Percentiles rank a stretch among this genome's conserved stretches.
phyloP scores from a whole-genome alignment of 2,113 vertebrate species.

The Centropus unirufus region DNA sequence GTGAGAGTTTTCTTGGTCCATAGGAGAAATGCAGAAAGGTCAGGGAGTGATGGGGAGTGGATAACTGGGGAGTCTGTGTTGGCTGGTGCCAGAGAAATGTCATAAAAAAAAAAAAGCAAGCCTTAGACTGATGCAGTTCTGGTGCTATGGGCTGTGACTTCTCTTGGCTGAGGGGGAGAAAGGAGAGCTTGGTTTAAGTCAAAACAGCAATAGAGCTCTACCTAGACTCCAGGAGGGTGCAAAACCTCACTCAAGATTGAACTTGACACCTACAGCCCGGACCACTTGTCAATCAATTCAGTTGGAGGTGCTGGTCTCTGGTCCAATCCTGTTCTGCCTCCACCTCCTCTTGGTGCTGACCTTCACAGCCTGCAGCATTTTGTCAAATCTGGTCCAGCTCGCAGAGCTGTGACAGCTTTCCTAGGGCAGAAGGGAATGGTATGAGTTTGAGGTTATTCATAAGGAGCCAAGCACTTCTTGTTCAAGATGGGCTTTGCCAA shows the following conservation, averaged over 20 bases:
- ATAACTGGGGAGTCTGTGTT: background rate
- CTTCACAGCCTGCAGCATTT: background rate
- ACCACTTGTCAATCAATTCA: background rate
- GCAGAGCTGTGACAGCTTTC: background rate
- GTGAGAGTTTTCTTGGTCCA: background rate
- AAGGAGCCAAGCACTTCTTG: background rate
- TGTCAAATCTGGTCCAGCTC: accelerated
- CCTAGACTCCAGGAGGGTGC: background rate
- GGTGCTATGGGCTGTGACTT: accelerated
- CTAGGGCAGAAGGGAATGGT: background rate
- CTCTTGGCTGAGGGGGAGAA: background rate
- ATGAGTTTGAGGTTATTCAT: background rate
- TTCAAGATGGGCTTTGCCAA: background rate
- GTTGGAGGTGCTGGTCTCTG: background rate
- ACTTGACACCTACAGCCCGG: background rate
- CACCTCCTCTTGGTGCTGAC: background rate
- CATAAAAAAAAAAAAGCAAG: background rate
- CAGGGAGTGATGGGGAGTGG: background rate
- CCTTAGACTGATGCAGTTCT: background rate
- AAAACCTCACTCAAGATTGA: background rate
- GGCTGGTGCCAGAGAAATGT: background rate
- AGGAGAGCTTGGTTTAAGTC: background rate
- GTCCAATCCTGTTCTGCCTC: background rate
- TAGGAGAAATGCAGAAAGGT: background rate
- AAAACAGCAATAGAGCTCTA: background rate